Evolutionary conservation across 2,113 vertebrate species (phyloP).

Genomic region (Nesogale talazaci): DNA sequence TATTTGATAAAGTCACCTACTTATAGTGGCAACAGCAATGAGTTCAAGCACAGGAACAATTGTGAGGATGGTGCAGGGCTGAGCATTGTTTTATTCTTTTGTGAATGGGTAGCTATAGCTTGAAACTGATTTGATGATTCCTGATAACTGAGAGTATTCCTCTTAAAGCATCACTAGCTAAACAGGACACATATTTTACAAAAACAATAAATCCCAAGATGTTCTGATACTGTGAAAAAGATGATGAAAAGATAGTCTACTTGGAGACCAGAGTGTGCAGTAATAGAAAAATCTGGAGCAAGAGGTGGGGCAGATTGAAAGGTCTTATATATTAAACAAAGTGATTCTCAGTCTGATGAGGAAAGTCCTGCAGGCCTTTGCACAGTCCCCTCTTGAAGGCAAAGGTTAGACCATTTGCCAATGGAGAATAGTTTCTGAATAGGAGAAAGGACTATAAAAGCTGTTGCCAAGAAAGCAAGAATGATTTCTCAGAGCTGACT

Average conservation of each 20-base stretch:
- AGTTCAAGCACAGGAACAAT: too few species aligned
- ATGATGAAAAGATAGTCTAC: neutral
- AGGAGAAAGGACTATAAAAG: constrained; percentile 8
- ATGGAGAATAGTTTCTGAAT: neutral
- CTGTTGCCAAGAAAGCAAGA: neutral
- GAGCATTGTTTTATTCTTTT: too few species aligned
- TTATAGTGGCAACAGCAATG: neutral
- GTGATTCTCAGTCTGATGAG: neutral
- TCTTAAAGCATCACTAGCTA: neutral
- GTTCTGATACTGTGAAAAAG: neutral
- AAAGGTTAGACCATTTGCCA: neutral
- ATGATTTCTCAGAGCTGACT: neutral
- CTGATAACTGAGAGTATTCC: neutral
- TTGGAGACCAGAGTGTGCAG: neutral
- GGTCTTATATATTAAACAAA: neutral
- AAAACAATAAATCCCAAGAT: neutral
- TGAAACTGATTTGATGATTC: too few species aligned
- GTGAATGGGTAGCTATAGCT: too few species aligned
- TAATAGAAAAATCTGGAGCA: neutral
- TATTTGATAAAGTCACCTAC: neutral
- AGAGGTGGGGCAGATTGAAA: neutral
- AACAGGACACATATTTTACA: neutral
- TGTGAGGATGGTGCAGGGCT: too few species aligned
- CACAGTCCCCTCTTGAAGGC: neutral
- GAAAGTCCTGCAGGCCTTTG: neutral